phyloP scores from a whole-genome alignment of 2,888 invertebrate species.

The Rutpela maculata region DNA sequence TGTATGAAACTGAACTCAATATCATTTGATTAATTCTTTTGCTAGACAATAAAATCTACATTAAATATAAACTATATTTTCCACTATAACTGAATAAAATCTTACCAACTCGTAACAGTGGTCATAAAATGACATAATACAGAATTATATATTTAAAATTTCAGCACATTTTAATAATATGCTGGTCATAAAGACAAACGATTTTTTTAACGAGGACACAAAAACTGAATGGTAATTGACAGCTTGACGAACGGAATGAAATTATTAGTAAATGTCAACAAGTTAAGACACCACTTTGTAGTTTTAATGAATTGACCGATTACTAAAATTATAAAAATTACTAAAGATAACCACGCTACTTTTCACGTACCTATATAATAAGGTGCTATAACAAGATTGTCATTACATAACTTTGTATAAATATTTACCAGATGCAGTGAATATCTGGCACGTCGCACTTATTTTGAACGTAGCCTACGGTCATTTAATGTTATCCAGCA shows the following conservation, averaged over 20 bases:
- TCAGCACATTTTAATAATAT: background rate
- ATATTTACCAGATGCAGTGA: background rate
- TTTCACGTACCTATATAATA: background rate
- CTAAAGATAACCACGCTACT: background rate
- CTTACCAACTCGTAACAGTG: too few relatives aligned
- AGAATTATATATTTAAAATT: background rate
- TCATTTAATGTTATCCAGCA: background rate
- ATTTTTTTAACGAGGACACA: background rate
- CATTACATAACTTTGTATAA: background rate
- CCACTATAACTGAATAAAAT: too few relatives aligned
- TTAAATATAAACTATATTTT: too few relatives aligned
- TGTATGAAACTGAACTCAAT: too few relatives aligned
- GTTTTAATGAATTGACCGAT: background rate
- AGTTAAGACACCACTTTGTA: background rate
- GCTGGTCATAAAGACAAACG: background rate
- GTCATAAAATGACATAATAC: too few relatives aligned
- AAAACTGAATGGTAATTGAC: background rate
- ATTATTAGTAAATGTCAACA: constrained; percentile 1
- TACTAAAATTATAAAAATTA: background rate
- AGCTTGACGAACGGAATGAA: background rate
- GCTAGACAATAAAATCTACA: too few relatives aligned
- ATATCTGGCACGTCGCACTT: background rate
- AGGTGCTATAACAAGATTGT: background rate
- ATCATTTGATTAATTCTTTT: too few relatives aligned
- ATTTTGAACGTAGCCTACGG: background rate